Conservation (phyloP, 2,888 invertebrate genomes). For the Branchellion lobata region DNA sequence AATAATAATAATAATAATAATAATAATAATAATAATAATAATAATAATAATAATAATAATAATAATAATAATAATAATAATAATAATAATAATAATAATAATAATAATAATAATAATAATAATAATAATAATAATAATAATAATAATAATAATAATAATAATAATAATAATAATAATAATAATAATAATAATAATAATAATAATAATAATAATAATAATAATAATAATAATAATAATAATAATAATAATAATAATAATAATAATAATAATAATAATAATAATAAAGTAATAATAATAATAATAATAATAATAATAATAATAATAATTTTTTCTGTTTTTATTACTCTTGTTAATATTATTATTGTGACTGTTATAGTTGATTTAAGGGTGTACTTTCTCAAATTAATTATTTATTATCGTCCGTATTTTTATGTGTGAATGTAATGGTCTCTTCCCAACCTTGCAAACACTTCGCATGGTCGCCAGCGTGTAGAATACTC, state of each 20-base stretch:
- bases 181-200: not conserved
- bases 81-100: not conserved
- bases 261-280: slow-evolving; percentile 7
- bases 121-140: not conserved
- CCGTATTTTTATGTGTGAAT: too few relatives aligned
- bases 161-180: not conserved
- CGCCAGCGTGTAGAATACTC: too few relatives aligned
- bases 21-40: not conserved
- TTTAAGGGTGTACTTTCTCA: too few relatives aligned
- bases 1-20: not conserved
- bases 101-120: not conserved
- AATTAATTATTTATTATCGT: too few relatives aligned
- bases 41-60: not conserved
- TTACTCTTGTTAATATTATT: too few relatives aligned
- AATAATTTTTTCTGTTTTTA: too few relatives aligned
- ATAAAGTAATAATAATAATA: too few relatives aligned
- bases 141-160: not conserved
- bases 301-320: too few relatives aligned
- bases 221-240: not conserved
- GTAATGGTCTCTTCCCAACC: too few relatives aligned
- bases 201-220: not conserved
- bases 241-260: not conserved
- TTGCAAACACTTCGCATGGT: too few relatives aligned
- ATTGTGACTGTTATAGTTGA: too few relatives aligned
- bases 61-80: not conserved